phyloP scores from a whole-genome alignment of 2,888 invertebrate species.

The Boloria euphrosyne region DNA sequence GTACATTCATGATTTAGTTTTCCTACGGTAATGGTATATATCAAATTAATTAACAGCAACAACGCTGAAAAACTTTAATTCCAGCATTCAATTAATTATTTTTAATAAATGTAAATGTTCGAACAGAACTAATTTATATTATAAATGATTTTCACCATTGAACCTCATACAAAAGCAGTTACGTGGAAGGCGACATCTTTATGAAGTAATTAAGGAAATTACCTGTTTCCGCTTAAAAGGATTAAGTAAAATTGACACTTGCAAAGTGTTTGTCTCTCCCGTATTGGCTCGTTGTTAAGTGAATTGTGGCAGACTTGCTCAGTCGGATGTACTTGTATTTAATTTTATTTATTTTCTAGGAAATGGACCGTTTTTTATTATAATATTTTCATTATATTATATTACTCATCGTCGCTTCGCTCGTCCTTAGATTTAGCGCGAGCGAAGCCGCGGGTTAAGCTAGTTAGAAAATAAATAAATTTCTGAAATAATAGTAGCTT shows the following conservation, averaged over 20 bases:
- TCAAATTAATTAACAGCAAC: no score
- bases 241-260: constrained; percentile 17
- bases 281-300: background rate
- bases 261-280: background rate
- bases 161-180: background rate
- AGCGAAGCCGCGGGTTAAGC: no score
- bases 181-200: background rate
- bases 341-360: no score
- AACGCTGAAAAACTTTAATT: no score
- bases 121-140: background rate
- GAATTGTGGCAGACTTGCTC: background rate
- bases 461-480: no score
- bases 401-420: no score
- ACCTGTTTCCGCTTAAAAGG: constrained; percentile 1
- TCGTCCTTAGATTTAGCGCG: no score
- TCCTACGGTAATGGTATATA: no score
- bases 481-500: no score
- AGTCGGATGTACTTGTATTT: no score
- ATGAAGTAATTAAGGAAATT: constrained; percentile 9
- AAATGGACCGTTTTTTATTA: no score
- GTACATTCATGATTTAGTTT: background rate
- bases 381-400: no score
- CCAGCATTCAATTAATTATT: background rate
- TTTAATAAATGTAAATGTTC: background rate
- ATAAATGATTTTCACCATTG: background rate